These are phyloP conservation scores for Drosophila miranda DNA, from an alignment of 1,140 invertebrate genomes.

Conservation along the genomic window DNA sequence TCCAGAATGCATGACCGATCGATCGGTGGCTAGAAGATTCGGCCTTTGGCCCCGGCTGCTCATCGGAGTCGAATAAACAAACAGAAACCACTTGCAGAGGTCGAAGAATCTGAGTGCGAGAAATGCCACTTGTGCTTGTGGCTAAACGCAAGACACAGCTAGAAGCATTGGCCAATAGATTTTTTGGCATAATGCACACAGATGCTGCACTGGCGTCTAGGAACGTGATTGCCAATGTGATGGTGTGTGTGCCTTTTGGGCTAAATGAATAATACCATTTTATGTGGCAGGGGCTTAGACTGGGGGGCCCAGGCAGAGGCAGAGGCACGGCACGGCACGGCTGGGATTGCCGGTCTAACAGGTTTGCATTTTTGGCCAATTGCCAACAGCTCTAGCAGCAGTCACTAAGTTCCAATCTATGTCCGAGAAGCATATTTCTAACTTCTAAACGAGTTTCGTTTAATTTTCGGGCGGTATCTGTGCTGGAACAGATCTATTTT, in stretches of 20 bases:
- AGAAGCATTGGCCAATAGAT: slow-evolving; percentile 69
- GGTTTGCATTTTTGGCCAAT: slow-evolving; percentile 60
- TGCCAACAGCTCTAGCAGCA: slow-evolving; percentile 20
- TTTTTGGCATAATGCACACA: slow-evolving; percentile 37
- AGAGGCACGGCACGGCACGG: slow-evolving; percentile 21
- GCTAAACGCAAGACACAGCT: slow-evolving; percentile 69
- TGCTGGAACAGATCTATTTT: slow-evolving; percentile 62
- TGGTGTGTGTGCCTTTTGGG: slow-evolving; percentile 42
- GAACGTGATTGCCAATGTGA: no score
- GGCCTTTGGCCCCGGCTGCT: slow-evolving; percentile 40
- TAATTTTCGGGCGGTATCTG: slow-evolving; percentile 29
- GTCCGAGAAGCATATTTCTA: slow-evolving; percentile 56
- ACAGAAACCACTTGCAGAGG: slow-evolving; percentile 50
- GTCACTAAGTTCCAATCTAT: slow-evolving; percentile 44
- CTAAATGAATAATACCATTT: slow-evolving; percentile 64
- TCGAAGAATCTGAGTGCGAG: slow-evolving; percentile 29
- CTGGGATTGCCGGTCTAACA: slow-evolving; percentile 66
- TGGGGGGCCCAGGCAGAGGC: slow-evolving; percentile 6
- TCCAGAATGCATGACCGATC: slow-evolving; percentile 27
- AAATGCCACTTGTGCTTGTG: slow-evolving; percentile 53
- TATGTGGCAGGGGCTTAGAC: slow-evolving; percentile 51
- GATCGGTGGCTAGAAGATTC: slow-evolving; percentile 24
- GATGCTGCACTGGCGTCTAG: slow-evolving; percentile 2
- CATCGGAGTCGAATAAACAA: slow-evolving; percentile 31
- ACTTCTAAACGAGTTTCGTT: slow-evolving; percentile 72